These are phyloP conservation scores for Ichneumoninae sp. DNA, from an alignment of 2,888 invertebrate genomes.

Conservation along the genomic window DNA sequence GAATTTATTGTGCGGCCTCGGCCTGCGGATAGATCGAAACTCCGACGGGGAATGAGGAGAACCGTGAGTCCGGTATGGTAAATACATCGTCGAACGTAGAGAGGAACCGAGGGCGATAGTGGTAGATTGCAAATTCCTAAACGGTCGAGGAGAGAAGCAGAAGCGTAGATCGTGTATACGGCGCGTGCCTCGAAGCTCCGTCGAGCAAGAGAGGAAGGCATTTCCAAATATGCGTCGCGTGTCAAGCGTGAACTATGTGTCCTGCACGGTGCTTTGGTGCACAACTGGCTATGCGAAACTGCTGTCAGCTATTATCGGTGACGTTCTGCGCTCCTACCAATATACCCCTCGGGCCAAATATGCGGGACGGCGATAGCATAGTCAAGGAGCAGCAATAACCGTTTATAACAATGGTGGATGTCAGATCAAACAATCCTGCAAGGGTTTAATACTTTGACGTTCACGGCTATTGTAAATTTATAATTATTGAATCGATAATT, in stretches of 20 bases:
- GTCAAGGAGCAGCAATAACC: not conserved
- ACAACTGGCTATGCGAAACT: constrained; percentile 55
- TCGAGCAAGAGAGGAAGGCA: constrained; percentile 55
- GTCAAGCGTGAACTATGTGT: constrained; percentile 61
- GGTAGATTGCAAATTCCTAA: constrained; percentile 67
- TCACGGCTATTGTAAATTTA: not conserved
- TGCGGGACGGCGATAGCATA: constrained; percentile 29
- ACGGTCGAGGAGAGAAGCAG: constrained; percentile 37
- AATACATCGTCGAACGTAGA: constrained; percentile 48
- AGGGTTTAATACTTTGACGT: not conserved
- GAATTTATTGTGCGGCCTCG: constrained; percentile 25
- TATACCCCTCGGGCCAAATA: constrained; percentile 47
- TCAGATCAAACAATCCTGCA: not conserved
- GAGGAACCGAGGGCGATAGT: constrained; percentile 27
- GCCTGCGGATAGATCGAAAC: constrained; percentile 10
- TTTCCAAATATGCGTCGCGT: constrained; percentile 61
- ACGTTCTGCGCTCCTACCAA: constrained; percentile 44
- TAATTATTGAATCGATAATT: not conserved
- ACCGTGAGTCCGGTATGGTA: constrained; percentile 32
- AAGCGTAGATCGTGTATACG: constrained; percentile 21
- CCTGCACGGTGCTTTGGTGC: not conserved
- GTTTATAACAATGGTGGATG: constrained; percentile 8
- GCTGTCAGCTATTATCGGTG: constrained; percentile 60
- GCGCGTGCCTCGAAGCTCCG: constrained; percentile 42
- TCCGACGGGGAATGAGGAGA: not conserved